Conservation (phyloP, 2,888 invertebrate species). For the Prenolepis imparis region DNA sequence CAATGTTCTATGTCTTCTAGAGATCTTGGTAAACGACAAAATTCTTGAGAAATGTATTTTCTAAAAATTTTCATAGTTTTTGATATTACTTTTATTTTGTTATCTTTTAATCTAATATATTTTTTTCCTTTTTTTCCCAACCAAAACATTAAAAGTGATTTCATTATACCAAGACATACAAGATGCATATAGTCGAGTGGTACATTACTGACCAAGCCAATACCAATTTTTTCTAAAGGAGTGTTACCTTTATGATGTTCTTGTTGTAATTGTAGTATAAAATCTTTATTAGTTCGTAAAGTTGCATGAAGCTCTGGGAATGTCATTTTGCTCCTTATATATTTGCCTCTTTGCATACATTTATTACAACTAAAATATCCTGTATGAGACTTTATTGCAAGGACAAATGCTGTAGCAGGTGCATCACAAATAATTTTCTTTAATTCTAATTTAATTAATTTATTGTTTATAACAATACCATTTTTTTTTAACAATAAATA, state of each 20-base stretch:
- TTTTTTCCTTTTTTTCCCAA: slow-evolving; percentile 6
- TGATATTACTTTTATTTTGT: neutral
- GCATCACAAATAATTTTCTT: slow-evolving; percentile 28
- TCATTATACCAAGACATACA: neutral
- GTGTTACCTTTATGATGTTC: slow-evolving; percentile 11
- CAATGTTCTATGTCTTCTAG: slow-evolving; percentile 10
- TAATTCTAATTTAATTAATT: neutral
- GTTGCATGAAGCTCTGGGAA: neutral
- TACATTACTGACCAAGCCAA: slow-evolving; percentile 1
- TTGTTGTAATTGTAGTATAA: neutral
- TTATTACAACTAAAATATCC: slow-evolving; percentile 22
- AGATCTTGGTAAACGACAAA: slow-evolving; percentile 5
- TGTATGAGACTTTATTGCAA: slow-evolving; percentile 15
- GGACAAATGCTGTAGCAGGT: neutral
- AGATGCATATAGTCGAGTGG: slow-evolving; percentile 12
- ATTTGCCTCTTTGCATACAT: slow-evolving; percentile 30
- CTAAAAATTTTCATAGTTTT: slow-evolving; percentile 3
- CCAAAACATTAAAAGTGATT: neutral
- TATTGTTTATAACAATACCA: neutral
- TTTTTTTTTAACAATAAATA: slow-evolving; percentile 19
- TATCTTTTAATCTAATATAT: neutral
- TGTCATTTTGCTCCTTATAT: slow-evolving; percentile 1
- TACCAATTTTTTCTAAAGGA: slow-evolving; percentile 9
- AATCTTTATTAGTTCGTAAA: neutral
- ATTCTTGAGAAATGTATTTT: neutral